Evolutionary conservation across 1,140 invertebrate genomes (phyloP).

Genomic region (Eciton burchellii): DNA sequence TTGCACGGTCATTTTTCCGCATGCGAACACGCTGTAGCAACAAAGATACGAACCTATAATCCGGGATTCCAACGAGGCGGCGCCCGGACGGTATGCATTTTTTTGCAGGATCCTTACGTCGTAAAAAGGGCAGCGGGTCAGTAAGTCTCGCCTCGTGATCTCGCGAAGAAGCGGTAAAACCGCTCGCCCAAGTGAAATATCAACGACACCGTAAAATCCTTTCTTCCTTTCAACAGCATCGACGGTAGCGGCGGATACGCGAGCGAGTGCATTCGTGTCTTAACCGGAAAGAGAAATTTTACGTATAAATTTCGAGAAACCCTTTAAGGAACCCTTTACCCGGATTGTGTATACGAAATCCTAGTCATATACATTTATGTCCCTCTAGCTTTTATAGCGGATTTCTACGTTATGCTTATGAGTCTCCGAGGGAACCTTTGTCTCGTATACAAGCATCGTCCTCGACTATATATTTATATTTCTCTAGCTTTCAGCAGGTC

Average conservation of each 20-base stretch:
- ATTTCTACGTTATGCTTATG: not conserved
- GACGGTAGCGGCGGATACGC: not conserved
- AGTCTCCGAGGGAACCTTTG: not conserved
- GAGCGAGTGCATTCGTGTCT: not conserved
- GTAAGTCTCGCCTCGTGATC: slow-evolving; percentile 47
- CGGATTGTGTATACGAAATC: not conserved
- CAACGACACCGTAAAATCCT: slow-evolving; percentile 31
- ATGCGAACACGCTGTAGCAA: slow-evolving; percentile 45
- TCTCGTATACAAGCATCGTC: not conserved
- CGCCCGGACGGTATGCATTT: slow-evolving; percentile 45
- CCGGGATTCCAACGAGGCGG: slow-evolving; percentile 63
- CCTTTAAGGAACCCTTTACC: too few species aligned
- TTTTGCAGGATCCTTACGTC: not conserved
- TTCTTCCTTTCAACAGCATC: slow-evolving; percentile 4
- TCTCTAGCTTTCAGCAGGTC: slow-evolving; percentile 24
- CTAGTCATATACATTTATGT: not conserved
- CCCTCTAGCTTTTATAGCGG: not conserved
- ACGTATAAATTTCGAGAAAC: not conserved
- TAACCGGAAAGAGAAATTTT: not conserved
- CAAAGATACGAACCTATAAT: slow-evolving; percentile 67
- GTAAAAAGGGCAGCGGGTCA: slow-evolving; percentile 36
- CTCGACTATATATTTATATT: slow-evolving; percentile 13
- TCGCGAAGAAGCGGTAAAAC: slow-evolving; percentile 36
- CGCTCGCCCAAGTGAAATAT: slow-evolving; percentile 44
- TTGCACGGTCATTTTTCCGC: slow-evolving; percentile 21